These are phyloP conservation scores for Laodelphax striatellus DNA, from an alignment of 1,140 invertebrate genomes.

Conservation along the genomic window DNA sequence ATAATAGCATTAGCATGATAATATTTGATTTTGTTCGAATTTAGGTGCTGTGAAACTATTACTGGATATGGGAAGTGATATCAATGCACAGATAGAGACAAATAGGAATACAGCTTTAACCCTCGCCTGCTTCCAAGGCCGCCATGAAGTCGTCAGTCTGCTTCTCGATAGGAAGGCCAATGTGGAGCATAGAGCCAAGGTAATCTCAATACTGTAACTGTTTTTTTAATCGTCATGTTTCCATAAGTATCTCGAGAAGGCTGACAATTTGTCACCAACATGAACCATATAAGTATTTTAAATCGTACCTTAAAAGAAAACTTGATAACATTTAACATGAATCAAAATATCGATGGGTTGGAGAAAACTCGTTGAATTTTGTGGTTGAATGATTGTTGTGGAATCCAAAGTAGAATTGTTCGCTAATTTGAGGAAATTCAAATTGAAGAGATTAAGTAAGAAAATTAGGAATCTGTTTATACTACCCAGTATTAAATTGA, in stretches of 20 bases:
- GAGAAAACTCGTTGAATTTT: too few species aligned
- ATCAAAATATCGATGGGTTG: too few species aligned
- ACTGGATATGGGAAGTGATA: constrained; percentile 96
- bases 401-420: too few species aligned
- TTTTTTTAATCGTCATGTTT: too few species aligned
- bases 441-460: too few species aligned
- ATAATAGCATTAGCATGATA: not conserved
- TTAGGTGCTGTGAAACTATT: constrained; percentile 75
- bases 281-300: not conserved
- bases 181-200: constrained; percentile 97
- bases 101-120: constrained; percentile 98
- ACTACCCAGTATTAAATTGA: too few species aligned
- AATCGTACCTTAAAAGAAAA: not conserved
- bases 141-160: constrained; percentile 94
- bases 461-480: too few species aligned
- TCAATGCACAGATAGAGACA: constrained; percentile 99
- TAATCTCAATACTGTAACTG: constrained; percentile 29
- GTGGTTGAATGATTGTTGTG: too few species aligned
- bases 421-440: too few species aligned
- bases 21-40: constrained; percentile 14
- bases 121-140: constrained; percentile 97
- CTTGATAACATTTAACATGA: too few species aligned
- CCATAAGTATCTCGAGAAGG: not conserved
- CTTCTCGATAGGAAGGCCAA: constrained; percentile 94
- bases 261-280: not conserved